These are phyloP conservation scores for Cotesia congregata DNA, from an alignment of 2,888 invertebrate genomes.

Conservation along the genomic window DNA sequence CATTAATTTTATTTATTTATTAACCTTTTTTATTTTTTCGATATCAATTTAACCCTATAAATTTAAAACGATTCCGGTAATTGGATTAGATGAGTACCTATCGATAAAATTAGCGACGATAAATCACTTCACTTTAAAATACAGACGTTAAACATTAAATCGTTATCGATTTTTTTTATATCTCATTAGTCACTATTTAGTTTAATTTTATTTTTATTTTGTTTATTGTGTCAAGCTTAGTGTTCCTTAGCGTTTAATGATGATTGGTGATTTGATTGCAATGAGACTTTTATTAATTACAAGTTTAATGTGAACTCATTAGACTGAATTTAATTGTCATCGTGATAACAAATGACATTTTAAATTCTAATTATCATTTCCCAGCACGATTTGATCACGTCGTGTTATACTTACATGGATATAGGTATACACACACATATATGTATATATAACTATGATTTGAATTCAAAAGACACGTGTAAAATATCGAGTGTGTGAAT, in stretches of 20 bases:
- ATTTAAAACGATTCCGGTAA: conserved; percentile 62
- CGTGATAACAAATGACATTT: conserved; percentile 9
- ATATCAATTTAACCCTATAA: conserved; percentile 54
- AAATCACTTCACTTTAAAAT: neutral
- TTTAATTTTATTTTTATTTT: too few species aligned
- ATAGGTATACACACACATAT: too few species aligned
- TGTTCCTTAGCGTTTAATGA: neutral
- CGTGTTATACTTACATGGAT: neutral
- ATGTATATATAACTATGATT: neutral
- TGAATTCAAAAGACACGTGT: neutral
- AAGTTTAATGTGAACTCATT: conserved; percentile 1
- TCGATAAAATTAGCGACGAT: conserved; percentile 24
- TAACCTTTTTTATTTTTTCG: conserved; percentile 15
- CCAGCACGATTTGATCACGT: neutral
- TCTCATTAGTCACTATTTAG: neutral
- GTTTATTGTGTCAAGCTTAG: too few species aligned
- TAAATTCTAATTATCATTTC: conserved; percentile 8
- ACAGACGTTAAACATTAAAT: neutral
- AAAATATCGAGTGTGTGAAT: neutral
- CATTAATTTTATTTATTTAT: conserved; percentile 16
- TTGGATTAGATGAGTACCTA: conserved; percentile 67
- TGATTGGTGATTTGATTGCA: neutral
- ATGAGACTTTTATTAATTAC: neutral
- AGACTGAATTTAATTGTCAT: conserved; percentile 8
- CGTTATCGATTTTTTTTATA: neutral